Evolutionary conservation across 2,888 invertebrate genomes (phyloP), one percentile per base, ranked within the genome.

Genomic region (Holacanthella duospinosa): DNA sequence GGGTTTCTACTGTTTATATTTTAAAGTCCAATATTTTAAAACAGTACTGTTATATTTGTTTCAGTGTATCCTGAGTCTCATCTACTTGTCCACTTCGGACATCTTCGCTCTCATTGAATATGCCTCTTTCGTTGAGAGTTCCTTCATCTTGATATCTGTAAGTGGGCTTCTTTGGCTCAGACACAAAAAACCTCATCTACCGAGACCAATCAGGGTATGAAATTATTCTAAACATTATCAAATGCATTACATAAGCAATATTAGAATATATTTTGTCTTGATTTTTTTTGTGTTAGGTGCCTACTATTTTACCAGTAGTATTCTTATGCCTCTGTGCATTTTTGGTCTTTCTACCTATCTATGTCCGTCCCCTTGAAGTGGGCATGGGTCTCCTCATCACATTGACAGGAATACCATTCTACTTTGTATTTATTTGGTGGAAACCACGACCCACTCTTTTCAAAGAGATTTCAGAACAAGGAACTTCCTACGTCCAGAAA

Each of bases 51-150:
- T 29, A 57, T 59, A 62, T 66, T 69, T 68, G 71, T 80, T 82
- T 66, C 79, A 92, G 92, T 89, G 89, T 78, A 75, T 86, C 67
- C 80, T 93, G 66, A 93, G 93, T 0, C 79, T 93, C 65, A 76
- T 89, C 61, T 93, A 93, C 89, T 78, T 94, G 73, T 84, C 86
- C 64, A 87, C 89, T 3, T 86, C 86, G 75, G 88, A 93, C 78
- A 84, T 94, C 60, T 88, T 88, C 74, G 84, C 87, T 28, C 81
- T 94, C 60, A 93, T 94, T 74, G 92, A 92, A 1, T 94, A 93
- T 77, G 87, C 90, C 74, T 90, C 89, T 62, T 90, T 93, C 74
- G 92, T 93, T 54, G 94, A 94, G 78, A 89, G 93, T 27, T 86
- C 91, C 77, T 94, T 94, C 79, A 91, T 93, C 57, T 88, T 88